Base-by-base conservation (phyloP, 1,140 invertebrate genomes). In the Drosophila ananassae region DNA sequence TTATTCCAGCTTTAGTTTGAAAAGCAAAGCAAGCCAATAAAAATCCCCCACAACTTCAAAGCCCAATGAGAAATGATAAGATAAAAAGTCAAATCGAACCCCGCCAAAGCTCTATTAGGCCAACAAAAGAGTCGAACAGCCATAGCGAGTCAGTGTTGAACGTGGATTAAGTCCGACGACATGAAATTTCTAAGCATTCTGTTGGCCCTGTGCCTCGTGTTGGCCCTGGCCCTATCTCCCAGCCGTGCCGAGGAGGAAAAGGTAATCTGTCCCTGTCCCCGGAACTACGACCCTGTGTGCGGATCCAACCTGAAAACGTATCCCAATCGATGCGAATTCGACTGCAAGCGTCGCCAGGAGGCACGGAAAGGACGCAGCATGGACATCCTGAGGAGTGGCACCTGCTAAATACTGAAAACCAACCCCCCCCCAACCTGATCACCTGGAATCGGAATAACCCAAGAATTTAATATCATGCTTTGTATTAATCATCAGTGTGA, bases 231-330 rank as follows among this genome's bases (percentile, higher is more conserved):
- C 50, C 71, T 62, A 17, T 17, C 39, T 12, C 66, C 58, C 17
- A 50, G 52, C 3, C 58, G 44, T 39, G 8, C 56, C 34, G 73
- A 77, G 7, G 22, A 46, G n/a, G 60, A 12, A 0, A 50, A 2
- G 3, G 39, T 9, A 0, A 39, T 78, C 1, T 94, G 94, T 60
- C 82, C 91, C 0, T 94, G 94, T 73, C 92, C 93, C 9, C 87
- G 92, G 22, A 92, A 92, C 53, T 89, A 90, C 32, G 81, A 79
- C 0, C 93, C 93, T 0, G 92, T 94, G 0, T 94, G 94, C 77
- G 93, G 90, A 5, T 91, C 87, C 47, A 92, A 94, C 72, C 75
- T 91, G 17, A 67, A 76, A 2, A 93, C 93, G 1, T 94, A 94
- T 75, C 47, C 71, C 44, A 94, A 94, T 82, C 77, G 87, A 1